Evolutionary conservation across 2,797 vertebrate genomes (phyloP), one percentile per base, ranked within the genome.

Genomic region (Rhinoraja longicauda): DNA sequence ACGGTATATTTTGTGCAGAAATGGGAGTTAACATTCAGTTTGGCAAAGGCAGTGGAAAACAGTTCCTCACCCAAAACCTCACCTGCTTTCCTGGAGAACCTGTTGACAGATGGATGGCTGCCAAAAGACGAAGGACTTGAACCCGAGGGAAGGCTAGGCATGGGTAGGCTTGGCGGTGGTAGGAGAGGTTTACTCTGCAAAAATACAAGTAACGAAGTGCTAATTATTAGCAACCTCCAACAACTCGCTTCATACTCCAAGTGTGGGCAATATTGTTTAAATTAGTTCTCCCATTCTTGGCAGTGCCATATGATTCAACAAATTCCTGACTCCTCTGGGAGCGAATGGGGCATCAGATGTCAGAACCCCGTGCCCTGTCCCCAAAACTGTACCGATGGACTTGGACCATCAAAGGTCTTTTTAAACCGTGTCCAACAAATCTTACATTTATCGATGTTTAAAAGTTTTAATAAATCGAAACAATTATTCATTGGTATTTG

Each of bases 81-180:
- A 99, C 99, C 99, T 97, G 98, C 99, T 96, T 96, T 99, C 94
- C 97, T 98, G 93, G 98, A 99, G 95, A 99, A 99, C 93, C 98
- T 95, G 67, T 99, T 99, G 93, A 99, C 97, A 0, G 97, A 95
- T 10, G 97, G 96, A 39, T 96, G 97, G 21, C 95, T 93, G 29
- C 94, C 93, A 4, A 94, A 95, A 24, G 90, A 24, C 15, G 26
- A 13, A 24, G 90, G 67, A 39, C 1, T 13, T 10, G 90, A 91
- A 26, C n/a, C 15, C 0, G 84, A 88, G 59, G 84, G 29, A 88
- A 13, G 67, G 21, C 19, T 94, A 93, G 94, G 94, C 95, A 95
- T 97, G 72, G 98, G 98, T 81, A 99, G 97, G 6, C 95, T 95
- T 1, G 97, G 95, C 0, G 99, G 99, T 76, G 99, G 99, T 0